Conservation (phyloP, 1,140 invertebrate species). For the Nixonia krombeini region DNA sequence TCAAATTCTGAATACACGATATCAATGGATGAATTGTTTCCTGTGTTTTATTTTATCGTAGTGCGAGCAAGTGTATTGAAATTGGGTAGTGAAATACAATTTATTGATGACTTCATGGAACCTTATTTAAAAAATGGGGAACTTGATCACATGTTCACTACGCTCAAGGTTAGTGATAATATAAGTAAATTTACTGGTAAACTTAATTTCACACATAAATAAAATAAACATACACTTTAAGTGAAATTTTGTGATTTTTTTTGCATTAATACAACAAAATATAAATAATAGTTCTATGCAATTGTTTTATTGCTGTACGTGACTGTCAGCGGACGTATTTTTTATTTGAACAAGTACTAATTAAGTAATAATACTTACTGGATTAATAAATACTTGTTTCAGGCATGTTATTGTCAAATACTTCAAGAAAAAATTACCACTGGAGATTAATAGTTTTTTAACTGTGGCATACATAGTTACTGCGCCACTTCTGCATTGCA, state of each 20-base stretch:
- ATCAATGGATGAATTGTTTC: conserved; percentile 90
- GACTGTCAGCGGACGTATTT: too few relatives aligned
- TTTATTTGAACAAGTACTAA: too few relatives aligned
- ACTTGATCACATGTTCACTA: conserved; percentile 88
- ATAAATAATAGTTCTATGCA: background rate
- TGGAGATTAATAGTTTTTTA: conserved; percentile 23
- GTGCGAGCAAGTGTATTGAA: conserved; percentile 85
- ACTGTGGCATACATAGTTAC: too few relatives aligned
- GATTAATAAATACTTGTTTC: conserved; percentile 49
- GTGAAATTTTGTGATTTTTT: too few relatives aligned
- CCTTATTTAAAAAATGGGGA: conserved; percentile 82
- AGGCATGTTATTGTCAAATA: conserved; percentile 82
- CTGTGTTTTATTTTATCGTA: conserved; percentile 88
- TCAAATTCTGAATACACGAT: conserved; percentile 77
- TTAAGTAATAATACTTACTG: too few relatives aligned
- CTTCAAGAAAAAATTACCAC: conserved; percentile 78
- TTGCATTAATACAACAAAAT: too few relatives aligned
- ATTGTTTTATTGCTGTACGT: too few relatives aligned
- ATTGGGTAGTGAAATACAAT: conserved; percentile 87
- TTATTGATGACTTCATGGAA: conserved; percentile 88
- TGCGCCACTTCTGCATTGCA: conserved; percentile 19
- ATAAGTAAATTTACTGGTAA: too few relatives aligned
- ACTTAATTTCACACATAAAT: too few relatives aligned
- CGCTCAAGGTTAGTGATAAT: conserved; percentile 76
- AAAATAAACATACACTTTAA: background rate